A percentile compares a stretch with the other conserved stretches of the same genome.
Evolutionary conservation across 2,797 vertebrate species (phyloP).

Genomic region (Scolopax rusticola): DNA sequence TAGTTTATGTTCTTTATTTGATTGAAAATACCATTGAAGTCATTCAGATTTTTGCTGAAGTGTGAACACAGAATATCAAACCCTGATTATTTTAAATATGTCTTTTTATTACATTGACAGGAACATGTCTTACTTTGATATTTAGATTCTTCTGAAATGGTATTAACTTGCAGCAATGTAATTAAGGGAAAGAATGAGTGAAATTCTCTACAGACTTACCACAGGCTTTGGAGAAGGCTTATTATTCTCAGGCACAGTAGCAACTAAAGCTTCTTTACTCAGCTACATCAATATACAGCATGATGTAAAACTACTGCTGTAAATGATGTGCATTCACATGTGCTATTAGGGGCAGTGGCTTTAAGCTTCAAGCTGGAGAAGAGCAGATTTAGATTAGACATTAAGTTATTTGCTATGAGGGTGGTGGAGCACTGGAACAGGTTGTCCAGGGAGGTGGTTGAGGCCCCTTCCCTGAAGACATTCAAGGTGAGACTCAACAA

Average conservation of each 20-base stretch:
- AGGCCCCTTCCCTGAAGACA: too few species aligned
- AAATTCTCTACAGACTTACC: background rate
- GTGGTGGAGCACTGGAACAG: too few species aligned
- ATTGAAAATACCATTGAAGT: background rate
- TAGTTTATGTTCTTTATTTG: conserved; percentile 9
- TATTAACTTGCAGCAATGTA: background rate
- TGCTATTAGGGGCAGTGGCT: background rate
- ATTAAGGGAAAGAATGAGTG: background rate
- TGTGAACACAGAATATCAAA: background rate
- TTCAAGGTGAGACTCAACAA: too few species aligned
- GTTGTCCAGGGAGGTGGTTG: too few species aligned
- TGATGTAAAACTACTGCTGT: background rate
- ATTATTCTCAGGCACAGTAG: background rate
- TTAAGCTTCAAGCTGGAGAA: too few species aligned
- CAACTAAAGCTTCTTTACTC: background rate
- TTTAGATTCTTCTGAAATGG: conserved; percentile 9
- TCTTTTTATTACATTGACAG: background rate
- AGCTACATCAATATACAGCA: background rate
- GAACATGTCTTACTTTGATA: conserved; percentile 26
- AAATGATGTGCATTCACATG: background rate
- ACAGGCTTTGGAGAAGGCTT: background rate
- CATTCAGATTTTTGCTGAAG: background rate
- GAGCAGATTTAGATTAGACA: too few species aligned
- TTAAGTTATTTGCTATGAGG: too few species aligned
- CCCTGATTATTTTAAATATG: background rate